Base-by-base conservation (phyloP, 2,113 vertebrate species). In the Oreocharis arfaki region DNA sequence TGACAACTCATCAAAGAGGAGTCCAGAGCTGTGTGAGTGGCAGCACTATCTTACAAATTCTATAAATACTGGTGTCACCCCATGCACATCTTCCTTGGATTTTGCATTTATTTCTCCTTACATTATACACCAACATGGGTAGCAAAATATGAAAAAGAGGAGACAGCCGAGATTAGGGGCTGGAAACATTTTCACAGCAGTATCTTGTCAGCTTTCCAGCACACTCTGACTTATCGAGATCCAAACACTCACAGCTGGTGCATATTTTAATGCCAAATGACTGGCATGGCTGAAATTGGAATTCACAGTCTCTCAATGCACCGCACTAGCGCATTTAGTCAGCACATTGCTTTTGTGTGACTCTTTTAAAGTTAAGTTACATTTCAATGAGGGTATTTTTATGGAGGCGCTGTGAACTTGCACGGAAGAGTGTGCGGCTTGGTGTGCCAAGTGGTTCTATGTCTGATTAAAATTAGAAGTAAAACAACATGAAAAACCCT, bases 241-340 rank as follows among this genome's bases (percentile, higher is more conserved):
- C 96, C 95, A 97, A 97, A 97, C 86, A 94, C 84, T 97, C 96
- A 95, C 95, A 98, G 97, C 97, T 98, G 97, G 96, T 96, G 88
- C 93, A 95, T 95, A 93, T 96, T 97, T 98, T 96, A 95, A 95
- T 96, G 96, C 97, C 97, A 98, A 97, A 96, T 95, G 93, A 95
- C 95, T 97, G 95, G 91, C 80, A 89, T 94, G 93, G 94, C 89
- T 97, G 92, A 97, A 97, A 96, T 90, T 97, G 96, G 90, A 98
- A 98, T 94, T 95, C 87, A 89, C 53, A 93, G 91, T 68, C 57
- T 93, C 76, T 97, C 84, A 52, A 33, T 69, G 52, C 90, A 37
- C 73, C 0, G 17, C 76, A 86, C 89, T 24, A 84, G 94, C 7
- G 8, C 89, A 59, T 97, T 96, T 94, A 96, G 94, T 93, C 78